Evolutionary conservation across 2,888 invertebrate genomes (phyloP).

Genomic region (Coelogynopora nodosa): DNA sequence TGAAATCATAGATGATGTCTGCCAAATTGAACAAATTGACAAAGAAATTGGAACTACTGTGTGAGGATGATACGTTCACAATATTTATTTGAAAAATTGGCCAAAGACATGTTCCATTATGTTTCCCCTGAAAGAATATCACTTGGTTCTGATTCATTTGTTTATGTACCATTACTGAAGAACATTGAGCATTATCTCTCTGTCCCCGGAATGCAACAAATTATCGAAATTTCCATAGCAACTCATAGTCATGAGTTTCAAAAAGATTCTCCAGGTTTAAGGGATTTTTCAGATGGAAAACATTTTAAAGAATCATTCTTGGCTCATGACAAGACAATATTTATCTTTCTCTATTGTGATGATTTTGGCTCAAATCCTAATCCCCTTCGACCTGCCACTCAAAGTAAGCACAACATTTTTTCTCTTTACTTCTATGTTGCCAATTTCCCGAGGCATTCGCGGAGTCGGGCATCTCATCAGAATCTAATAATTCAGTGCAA

Average conservation of each 20-base stretch:
- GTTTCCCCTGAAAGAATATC: not conserved
- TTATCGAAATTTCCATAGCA: too few species aligned
- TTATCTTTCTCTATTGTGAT: not conserved
- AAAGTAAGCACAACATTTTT: not conserved
- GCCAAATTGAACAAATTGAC: not conserved
- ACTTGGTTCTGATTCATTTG: not conserved
- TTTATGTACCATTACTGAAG: not conserved
- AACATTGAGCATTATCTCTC: not conserved
- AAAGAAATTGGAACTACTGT: not conserved
- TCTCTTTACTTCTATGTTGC: not conserved
- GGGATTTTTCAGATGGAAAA: not conserved
- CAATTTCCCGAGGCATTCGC: not conserved
- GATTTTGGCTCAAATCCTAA: not conserved
- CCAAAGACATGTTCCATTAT: not conserved
- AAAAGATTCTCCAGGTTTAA: not conserved
- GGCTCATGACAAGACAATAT: not conserved
- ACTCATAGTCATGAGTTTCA: too few species aligned
- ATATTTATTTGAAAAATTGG: not conserved
- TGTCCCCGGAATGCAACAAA: not conserved
- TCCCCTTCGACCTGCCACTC: not conserved
- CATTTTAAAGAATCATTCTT: not conserved
- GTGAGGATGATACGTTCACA: not conserved
- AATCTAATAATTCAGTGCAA: not conserved
- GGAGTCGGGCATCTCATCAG: not conserved
- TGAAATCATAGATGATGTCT: not conserved